phyloP scores from a whole-genome alignment of 2,113 vertebrate species.

The Microcebus griseorufus region DNA sequence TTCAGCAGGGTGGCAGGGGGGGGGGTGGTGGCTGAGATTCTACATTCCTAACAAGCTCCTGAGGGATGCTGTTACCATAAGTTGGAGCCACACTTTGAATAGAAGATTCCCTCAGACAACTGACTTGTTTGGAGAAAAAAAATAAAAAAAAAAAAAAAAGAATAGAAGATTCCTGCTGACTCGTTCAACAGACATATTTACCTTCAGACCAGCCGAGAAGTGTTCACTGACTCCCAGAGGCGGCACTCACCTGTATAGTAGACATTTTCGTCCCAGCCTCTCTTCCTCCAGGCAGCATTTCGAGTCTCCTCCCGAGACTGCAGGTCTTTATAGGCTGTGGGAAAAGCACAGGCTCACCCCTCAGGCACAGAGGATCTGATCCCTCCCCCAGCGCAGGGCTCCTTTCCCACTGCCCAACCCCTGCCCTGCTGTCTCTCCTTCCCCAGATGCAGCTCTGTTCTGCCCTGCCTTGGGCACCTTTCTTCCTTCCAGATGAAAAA shows the following conservation, averaged over 20 bases:
- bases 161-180: background rate
- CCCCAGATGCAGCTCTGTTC: background rate
- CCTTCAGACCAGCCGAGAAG: background rate
- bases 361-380: background rate
- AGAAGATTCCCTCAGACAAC: no score
- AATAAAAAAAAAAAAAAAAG: no score
- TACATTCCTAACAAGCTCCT: background rate
- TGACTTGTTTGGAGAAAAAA: no score
- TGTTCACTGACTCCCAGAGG: background rate
- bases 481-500: slow-evolving; percentile 34
- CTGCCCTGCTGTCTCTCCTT: background rate
- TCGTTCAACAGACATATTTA: background rate
- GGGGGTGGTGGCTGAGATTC: background rate
- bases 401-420: background rate
- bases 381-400: background rate
- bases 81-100: background rate
- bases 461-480: background rate
- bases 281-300: slow-evolving; percentile 94
- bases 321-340: slow-evolving; percentile 93
- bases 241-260: slow-evolving; percentile 92
- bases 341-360: background rate
- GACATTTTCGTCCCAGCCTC: slow-evolving; percentile 95
- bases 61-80: background rate
- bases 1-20: background rate
- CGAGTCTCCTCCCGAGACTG: slow-evolving; percentile 94